phyloP scores from a whole-genome alignment of 2,797 vertebrate species.

The Perodicticus potto region DNA sequence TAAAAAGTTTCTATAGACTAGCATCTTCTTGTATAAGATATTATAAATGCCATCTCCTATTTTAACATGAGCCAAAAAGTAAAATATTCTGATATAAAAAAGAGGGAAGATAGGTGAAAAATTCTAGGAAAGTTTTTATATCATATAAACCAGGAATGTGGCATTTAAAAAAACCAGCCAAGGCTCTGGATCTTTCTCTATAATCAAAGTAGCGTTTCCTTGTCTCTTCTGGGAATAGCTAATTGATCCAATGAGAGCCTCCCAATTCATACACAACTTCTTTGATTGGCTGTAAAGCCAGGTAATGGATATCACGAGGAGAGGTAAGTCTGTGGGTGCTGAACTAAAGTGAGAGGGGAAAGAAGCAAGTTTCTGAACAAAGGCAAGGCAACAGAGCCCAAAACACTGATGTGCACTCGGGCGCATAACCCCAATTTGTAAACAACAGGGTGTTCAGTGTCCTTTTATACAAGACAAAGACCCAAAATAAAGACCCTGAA shows the following conservation, averaged over 20 bases:
- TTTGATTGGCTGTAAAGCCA: not conserved
- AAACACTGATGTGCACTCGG: not conserved
- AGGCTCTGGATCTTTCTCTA: not conserved
- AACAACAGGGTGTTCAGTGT: conserved; percentile 67
- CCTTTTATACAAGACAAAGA: conserved; percentile 70
- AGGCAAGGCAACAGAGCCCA: conserved; percentile 40
- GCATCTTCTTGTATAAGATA: not conserved
- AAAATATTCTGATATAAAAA: conserved; percentile 16
- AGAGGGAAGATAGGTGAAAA: not conserved
- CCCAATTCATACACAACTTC: not conserved
- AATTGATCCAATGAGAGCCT: not conserved
- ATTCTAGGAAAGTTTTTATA: conserved; percentile 28
- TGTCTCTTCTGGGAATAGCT: not conserved
- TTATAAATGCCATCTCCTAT: not conserved
- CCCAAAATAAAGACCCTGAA: conserved; percentile 65
- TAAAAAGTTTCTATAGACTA: not conserved
- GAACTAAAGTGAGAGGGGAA: not conserved
- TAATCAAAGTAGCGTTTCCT: not conserved
- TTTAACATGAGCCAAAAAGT: conserved; percentile 35
- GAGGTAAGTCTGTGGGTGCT: not conserved
- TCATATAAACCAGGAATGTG: not conserved
- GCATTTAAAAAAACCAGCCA: not conserved
- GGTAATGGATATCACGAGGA: not conserved
- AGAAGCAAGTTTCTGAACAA: conserved; percentile 52
- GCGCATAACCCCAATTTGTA: conserved; percentile 76